Base-by-base conservation (phyloP, 2,113 vertebrate genomes). In the Lutjanus erythropterus region DNA sequence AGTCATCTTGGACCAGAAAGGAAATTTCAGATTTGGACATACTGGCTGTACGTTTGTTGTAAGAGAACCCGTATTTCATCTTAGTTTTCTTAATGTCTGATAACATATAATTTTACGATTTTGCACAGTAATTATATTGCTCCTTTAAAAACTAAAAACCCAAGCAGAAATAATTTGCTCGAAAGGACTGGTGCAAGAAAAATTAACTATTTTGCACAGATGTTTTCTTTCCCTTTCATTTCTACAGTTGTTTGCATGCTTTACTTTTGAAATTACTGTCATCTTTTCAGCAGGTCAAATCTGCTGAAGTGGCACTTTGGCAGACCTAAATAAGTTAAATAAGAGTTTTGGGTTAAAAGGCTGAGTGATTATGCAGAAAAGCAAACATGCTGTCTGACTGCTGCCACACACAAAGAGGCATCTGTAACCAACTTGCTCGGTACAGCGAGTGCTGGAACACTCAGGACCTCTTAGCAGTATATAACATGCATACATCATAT, bases 401-500 rank as follows among this genome's bases (percentile, higher is more conserved):
- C 59, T 82, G 1, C 4, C 9, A 37, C n/a, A 71, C 64, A 65
- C 56, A 59, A 31, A 75, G 29, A 50, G 19, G 61, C 59, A 27
- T 58, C 60, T 72, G 47, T 81, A 46, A 64, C 71, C 79, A 84
- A 29, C 60, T 29, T 49, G 77, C 42, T 84, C 66, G 59, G 66
- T 84, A 79, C 82, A 27, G 52, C 6, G 33, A 27, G 46, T 39
- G 35, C 59, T 60, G 33, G 56, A 37, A 31, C 41, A 14, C 33
- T 55, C 64, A 25, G n/a, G 16, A 18, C 25, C 25, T 80, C 71
- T 39, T 65, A 69, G 80, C 74, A 46, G 11, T 11, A 33, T 31
- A 39, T 21, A 53, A 3, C 55, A 75, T 72, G 11, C 10, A 33
- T 31, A 39, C 16, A 53, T 2, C 55, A 75, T 72, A n/a, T 25